Conservation (phyloP, 2,797 vertebrate genomes). For the Limosa lapponica region DNA sequence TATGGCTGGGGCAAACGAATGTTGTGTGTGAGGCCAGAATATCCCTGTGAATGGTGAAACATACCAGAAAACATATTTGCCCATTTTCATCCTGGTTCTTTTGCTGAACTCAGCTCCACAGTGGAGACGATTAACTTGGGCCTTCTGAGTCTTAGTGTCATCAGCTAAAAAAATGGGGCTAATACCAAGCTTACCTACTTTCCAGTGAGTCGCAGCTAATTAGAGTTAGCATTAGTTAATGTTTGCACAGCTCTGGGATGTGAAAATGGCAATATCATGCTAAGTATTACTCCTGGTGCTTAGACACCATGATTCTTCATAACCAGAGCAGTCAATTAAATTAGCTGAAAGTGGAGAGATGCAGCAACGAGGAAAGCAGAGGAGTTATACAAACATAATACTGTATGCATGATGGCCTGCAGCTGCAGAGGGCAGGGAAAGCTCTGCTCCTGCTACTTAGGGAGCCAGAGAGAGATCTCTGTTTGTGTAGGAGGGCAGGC, state of each 20-base stretch:
- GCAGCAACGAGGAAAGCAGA: not conserved
- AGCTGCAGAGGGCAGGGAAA: not conserved
- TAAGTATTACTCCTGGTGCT: constrained; percentile 32
- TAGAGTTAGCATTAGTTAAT: constrained; percentile 15
- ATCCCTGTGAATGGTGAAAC: not conserved
- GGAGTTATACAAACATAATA: constrained; percentile 14
- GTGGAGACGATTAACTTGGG: not conserved
- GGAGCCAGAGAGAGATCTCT: not conserved
- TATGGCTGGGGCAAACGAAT: not conserved
- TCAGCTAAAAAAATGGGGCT: not conserved
- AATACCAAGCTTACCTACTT: constrained; percentile 41
- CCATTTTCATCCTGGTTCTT: not conserved
- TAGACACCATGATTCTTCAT: constrained; percentile 31
- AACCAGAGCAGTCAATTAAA: constrained; percentile 35
- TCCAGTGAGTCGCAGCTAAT: constrained; percentile 18
- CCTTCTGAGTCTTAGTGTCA: not conserved
- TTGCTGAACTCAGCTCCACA: not conserved
- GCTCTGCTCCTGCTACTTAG: not conserved
- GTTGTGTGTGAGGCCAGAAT: not conserved
- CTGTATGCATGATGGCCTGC: not conserved
- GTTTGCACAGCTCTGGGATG: constrained; percentile 19
- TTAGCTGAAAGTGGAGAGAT: not conserved
- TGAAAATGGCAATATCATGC: constrained; percentile 38
- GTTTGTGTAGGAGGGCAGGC: not conserved
- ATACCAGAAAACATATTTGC: not conserved